A percentile compares a stretch with the other conserved stretches of the same genome.
phyloP scores from a whole-genome alignment of 2,113 vertebrate genomes.

The Catagonus wagneri region DNA sequence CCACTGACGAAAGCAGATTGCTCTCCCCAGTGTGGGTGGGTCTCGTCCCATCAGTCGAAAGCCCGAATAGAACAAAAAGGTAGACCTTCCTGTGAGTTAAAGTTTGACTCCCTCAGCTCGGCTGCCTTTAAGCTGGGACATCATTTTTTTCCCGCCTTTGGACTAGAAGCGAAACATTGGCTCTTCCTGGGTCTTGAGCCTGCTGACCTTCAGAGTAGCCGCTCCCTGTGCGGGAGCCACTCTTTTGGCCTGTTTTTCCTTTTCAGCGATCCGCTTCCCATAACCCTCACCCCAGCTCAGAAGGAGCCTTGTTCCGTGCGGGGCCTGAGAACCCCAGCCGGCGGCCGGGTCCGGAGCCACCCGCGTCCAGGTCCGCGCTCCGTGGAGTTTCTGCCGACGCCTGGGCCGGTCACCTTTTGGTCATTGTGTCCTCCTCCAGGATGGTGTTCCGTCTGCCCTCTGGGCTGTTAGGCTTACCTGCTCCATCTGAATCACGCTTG shows the following conservation, averaged over 20 bases:
- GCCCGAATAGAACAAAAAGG: neutral
- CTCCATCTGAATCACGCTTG: neutral
- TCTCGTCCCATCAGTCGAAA: neutral
- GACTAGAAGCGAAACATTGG: neutral
- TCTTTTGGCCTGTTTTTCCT: neutral
- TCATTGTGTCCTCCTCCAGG: fast-evolving
- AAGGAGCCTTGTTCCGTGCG: neutral
- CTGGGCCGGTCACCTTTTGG: neutral
- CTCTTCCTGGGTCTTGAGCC: neutral
- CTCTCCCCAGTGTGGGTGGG: neutral
- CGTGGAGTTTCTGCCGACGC: neutral
- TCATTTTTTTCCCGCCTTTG: neutral
- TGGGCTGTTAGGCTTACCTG: neutral
- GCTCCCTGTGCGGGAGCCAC: neutral
- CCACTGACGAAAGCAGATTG: neutral
- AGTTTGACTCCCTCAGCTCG: neutral
- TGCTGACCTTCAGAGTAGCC: neutral
- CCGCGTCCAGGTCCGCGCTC: neutral
- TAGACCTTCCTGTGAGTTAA: neutral
- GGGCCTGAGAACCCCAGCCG: neutral
- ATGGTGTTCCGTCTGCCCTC: neutral
- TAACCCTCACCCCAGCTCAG: neutral
- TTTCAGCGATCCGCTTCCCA: no score
- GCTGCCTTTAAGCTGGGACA: neutral
- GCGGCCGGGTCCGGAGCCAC: neutral